Evolutionary conservation across 2,113 vertebrate species (phyloP), one percentile per base, ranked within the genome.

Genomic region (Dasypus novemcinctus): DNA sequence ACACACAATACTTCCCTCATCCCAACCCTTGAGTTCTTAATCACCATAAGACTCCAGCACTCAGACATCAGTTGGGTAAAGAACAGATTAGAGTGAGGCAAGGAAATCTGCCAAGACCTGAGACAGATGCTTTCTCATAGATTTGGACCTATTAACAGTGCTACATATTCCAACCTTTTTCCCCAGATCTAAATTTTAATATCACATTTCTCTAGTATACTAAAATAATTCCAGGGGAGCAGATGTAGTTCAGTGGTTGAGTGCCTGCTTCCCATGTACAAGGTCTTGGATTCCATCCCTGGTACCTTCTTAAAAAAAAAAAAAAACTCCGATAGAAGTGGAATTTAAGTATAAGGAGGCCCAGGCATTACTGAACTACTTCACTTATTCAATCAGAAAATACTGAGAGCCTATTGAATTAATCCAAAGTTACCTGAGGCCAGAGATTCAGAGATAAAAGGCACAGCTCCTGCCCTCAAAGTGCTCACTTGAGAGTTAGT

Each of bases 41-140:
- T 97, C 91, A 94, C 93, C 59, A 59, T 91, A 85, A 91, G 64
- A 64, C 68, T 96, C 68, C 78, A 90, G 76, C 76, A 29, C 71
- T 52, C 87, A 95, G 95, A 91, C 93, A 97, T 96, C 93, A 96
- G 93, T 54, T 78, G 46, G 80, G 92, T 43, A 43, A 93, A 93
- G 43, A 95, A 96, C 78, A 94, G 81, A 97, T 90, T 88, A 97
- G 90, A 97, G 75, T 18, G 94, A 93, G 25, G 88, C 69, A 95
- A 74, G 94, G 27, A 97, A 97, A 75, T 78, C 81, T 97, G 83
- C 76, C 95, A 94, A 92, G 74, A 87, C 98, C 96, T 82, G 33
- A 93, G 81, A 93, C 88, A 83, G 92, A 94, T 59, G 71, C 71
- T 97, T 93, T 90, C 88, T 87, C 92, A 93, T 87, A 64, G 69